A percentile compares a stretch with the other conserved stretches of the same genome.
Conservation (phyloP, 2,888 invertebrate genomes). For the Metopia argyrocephala region DNA sequence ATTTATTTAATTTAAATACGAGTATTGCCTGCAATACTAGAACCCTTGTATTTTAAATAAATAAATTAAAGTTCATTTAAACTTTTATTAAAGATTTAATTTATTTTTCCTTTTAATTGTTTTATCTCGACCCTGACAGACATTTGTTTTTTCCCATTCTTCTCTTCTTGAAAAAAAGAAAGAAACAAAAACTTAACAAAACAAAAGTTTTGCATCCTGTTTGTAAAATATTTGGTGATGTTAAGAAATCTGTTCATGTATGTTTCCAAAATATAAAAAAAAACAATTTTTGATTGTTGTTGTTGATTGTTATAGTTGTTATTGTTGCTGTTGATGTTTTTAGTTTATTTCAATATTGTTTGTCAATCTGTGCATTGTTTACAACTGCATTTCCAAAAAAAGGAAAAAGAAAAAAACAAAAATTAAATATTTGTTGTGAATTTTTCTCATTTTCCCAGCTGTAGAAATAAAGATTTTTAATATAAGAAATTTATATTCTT, state of each 20-base stretch:
- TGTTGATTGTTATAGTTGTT: slow-evolving; percentile 28
- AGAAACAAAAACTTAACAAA: too few relatives aligned
- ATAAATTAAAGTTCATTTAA: too few relatives aligned
- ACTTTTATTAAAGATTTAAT: neutral
- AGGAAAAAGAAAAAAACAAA: too few relatives aligned
- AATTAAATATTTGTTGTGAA: slow-evolving; percentile 34
- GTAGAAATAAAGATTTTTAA: too few relatives aligned
- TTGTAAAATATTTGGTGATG: slow-evolving; percentile 26
- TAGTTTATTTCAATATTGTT: slow-evolving; percentile 54
- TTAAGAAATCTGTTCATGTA: slow-evolving; percentile 42
- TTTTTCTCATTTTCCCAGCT: neutral
- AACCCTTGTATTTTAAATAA: too few relatives aligned
- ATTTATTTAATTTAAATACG: too few relatives aligned
- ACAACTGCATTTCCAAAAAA: slow-evolving; percentile 52
- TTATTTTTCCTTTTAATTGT: slow-evolving; percentile 30
- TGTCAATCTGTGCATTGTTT: slow-evolving; percentile 64
- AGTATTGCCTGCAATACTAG: too few relatives aligned
- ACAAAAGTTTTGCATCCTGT: slow-evolving; percentile 47
- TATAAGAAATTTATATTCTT: neutral
- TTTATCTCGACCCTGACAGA: slow-evolving; percentile 53
- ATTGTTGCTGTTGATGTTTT: too few relatives aligned
- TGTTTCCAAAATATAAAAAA: too few relatives aligned
- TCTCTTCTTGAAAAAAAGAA: too few relatives aligned
- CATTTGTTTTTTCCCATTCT: slow-evolving; percentile 45
- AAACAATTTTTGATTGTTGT: slow-evolving; percentile 40